Evolutionary conservation across 2,113 vertebrate species (phyloP).

Genomic region (Eidolon helvum): DNA sequence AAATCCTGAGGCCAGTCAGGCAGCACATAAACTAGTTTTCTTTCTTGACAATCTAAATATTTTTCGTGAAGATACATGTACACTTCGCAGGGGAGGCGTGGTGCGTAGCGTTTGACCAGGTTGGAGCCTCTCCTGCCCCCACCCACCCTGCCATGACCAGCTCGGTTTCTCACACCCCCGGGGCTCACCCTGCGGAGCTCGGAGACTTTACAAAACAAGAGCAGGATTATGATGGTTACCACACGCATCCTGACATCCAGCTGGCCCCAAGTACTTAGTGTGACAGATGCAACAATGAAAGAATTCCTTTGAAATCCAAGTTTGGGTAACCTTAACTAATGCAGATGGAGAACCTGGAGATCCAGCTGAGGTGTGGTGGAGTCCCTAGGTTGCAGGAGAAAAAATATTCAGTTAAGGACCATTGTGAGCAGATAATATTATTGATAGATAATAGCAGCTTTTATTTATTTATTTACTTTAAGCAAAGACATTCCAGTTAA

Average conservation of each 20-base stretch:
- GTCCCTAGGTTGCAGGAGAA: constrained; percentile 78
- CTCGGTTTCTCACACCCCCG: constrained; percentile 71
- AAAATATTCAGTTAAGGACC: constrained; percentile 55
- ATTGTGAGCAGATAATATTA: neutral
- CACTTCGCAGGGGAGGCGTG: constrained; percentile 86
- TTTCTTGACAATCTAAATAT: constrained; percentile 95
- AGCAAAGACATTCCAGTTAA: neutral
- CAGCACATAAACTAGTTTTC: constrained; percentile 87
- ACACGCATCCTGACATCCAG: constrained; percentile 89
- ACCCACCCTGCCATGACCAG: constrained; percentile 72
- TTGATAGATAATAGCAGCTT: neutral
- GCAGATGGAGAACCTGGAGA: constrained; percentile 73
- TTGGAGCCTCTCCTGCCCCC: constrained; percentile 77
- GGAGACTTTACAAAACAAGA: constrained; percentile 86
- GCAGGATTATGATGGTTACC: constrained; percentile 83
- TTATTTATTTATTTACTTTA: neutral
- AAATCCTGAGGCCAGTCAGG: constrained; percentile 92
- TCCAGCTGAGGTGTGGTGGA: constrained; percentile 77
- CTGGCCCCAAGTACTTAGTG: constrained; percentile 74
- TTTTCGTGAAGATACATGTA: constrained; percentile 92
- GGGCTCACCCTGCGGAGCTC: constrained; percentile 84
- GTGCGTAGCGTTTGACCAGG: constrained; percentile 86
- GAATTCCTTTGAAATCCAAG: constrained; percentile 74
- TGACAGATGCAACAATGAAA: constrained; percentile 73
- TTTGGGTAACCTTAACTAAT: constrained; percentile 66